A percentile compares a stretch with the other conserved stretches of the same genome.
phyloP scores from a whole-genome alignment of 2,797 vertebrate species.

The Chelon labrosus region DNA sequence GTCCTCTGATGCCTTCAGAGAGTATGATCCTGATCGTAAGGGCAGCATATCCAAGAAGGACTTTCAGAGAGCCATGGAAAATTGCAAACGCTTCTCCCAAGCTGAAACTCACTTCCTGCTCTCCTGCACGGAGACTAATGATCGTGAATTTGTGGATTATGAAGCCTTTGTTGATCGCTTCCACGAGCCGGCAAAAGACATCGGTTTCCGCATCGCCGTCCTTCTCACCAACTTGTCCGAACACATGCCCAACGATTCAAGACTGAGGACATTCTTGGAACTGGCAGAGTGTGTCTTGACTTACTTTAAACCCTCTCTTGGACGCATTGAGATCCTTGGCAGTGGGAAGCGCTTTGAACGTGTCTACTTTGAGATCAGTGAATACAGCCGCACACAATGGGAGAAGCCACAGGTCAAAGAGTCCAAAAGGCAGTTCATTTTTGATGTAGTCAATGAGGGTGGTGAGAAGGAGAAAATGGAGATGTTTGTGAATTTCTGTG shows the following conservation, averaged over 20 bases:
- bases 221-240: constrained; percentile 95
- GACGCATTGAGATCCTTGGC: constrained; percentile 96
- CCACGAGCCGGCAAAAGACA: constrained; percentile 96
- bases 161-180: constrained; percentile 93
- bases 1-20: constrained; percentile 91
- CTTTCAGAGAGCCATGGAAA: constrained; percentile 96
- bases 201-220: constrained; percentile 94
- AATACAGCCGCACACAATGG: constrained; percentile 95
- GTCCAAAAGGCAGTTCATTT: constrained; percentile 97
- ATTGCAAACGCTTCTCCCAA: constrained; percentile 91
- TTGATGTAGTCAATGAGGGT: constrained; percentile 95
- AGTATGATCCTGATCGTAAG: constrained; percentile 89
- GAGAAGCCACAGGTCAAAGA: constrained; percentile 97
- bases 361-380: constrained; percentile 96
- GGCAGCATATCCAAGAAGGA: constrained; percentile 93
- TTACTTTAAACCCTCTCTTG: constrained; percentile 93
- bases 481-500: constrained; percentile 97
- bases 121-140: constrained; percentile 89
- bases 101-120: constrained; percentile 92
- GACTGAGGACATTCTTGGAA: constrained; percentile 91
- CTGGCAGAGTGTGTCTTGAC: constrained; percentile 91
- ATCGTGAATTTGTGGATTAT: constrained; percentile 91
- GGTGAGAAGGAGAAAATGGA: constrained; percentile 99
- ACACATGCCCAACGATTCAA: constrained; percentile 93
- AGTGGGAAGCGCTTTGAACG: constrained; percentile 95